Evolutionary conservation across 1,140 invertebrate species (phyloP), one percentile per base, ranked within the genome.

Genomic region (Physella acuta): DNA sequence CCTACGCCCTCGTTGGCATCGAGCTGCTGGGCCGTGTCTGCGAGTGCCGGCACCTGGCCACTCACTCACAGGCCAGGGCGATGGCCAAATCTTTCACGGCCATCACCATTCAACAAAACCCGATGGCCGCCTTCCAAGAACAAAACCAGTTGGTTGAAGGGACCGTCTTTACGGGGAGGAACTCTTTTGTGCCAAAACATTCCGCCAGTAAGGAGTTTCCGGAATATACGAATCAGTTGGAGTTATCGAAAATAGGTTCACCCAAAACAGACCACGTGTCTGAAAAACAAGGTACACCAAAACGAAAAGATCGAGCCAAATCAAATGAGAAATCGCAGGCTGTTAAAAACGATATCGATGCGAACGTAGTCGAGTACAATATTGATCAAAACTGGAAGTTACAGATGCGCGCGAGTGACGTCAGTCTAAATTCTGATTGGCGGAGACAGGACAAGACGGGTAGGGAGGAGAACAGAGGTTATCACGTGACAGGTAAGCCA

Each of bases 1-100:
- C 81, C 1, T 81, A 80, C 71, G 81, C 78, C 4, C 70, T 82
- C 4, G 72, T 82, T 28, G 76, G 77, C 0, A 53, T 82, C 55
- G 78, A 82, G 67, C 75, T 82, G 30, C 67, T 82, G 16, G 71
- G 73, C 14, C 72, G 68, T 56, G 75, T 79, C 33, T 80, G 78
- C 68, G 74, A 80, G 51, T 73, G 74, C 55, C 8, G 39, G 20
- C 8, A 44, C 39, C 39, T 20, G 20, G 39, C 39, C 8, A 11
- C 8, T 8, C 8, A 8, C 20, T 44, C 39, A 44, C 39, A 8
- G 20, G 8, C 39, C 39, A 44, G 8, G 8, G 20, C 8, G 8
- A 44, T 44, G 8, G 20, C 8, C 39, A 44, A 44, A 44, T 44
- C 39, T 44, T 44, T 44, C 39, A 20, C 8, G 20, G n/a, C n/a